These are phyloP conservation scores for Crematogaster levior DNA, from an alignment of 2,888 invertebrate species.

Conservation along the genomic window DNA sequence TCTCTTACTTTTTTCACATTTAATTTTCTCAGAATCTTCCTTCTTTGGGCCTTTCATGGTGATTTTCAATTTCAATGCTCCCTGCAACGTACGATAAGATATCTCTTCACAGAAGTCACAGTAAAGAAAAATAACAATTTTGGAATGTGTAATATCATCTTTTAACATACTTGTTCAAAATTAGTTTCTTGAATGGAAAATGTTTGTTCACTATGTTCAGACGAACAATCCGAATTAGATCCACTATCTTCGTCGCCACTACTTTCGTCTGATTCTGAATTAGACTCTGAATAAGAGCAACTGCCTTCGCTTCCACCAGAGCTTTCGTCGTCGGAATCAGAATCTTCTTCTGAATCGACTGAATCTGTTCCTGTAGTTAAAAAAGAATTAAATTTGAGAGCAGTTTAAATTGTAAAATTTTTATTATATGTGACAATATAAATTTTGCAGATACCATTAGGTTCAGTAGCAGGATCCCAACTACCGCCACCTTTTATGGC, in stretches of 20 bases:
- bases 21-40: slow-evolving; percentile 81
- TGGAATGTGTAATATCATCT: neutral
- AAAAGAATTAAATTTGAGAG: neutral
- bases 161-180: slow-evolving; percentile 84
- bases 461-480: slow-evolving; percentile 83
- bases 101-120: neutral
- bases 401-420: neutral
- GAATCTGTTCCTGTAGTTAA: slow-evolving; percentile 81
- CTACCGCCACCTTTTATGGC: slow-evolving; percentile 88
- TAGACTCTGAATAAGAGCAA: slow-evolving; percentile 84
- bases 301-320: slow-evolving; percentile 84
- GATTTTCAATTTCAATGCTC: slow-evolving; percentile 86
- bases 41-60: slow-evolving; percentile 85
- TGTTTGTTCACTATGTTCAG: slow-evolving; percentile 85
- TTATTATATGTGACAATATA: too few relatives aligned
- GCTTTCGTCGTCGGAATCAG: slow-evolving; percentile 86
- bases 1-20: slow-evolving; percentile 78
- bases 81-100: slow-evolving; percentile 78
- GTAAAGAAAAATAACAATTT: neutral
- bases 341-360: slow-evolving; percentile 85
- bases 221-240: slow-evolving; percentile 86
- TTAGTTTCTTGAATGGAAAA: slow-evolving; percentile 86
- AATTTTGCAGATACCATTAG: slow-evolving; percentile 77
- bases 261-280: slow-evolving; percentile 84
- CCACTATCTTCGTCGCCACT: slow-evolving; percentile 81